Conservation (phyloP, 2,888 invertebrate genomes). For the Blastobasis adustella region DNA sequence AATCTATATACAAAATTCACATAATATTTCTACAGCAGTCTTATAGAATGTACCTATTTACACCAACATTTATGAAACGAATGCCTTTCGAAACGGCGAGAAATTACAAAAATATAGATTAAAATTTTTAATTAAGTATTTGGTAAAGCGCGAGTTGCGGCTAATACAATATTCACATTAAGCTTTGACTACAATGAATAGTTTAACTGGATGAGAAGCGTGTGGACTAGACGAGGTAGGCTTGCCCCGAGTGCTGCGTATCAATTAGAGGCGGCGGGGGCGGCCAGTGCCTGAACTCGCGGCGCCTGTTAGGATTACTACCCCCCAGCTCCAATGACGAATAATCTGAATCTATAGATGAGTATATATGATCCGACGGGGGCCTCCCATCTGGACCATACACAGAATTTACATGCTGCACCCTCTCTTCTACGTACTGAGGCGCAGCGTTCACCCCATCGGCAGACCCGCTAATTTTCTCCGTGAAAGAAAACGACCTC, state of each 20-base stretch:
- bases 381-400: constrained; percentile 79
- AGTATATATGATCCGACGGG: constrained; percentile 91
- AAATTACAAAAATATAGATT: constrained; percentile 72
- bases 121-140: constrained; percentile 57
- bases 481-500: constrained; percentile 76
- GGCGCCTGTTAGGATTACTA: constrained; percentile 56
- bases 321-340: constrained; percentile 84
- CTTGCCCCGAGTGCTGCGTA: constrained; percentile 63
- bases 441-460: constrained; percentile 79
- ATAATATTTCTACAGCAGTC: constrained; percentile 70
- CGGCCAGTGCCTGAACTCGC: constrained; percentile 65
- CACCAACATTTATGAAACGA: constrained; percentile 51
- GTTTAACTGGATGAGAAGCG: constrained; percentile 37
- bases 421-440: constrained; percentile 55
- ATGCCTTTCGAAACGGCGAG: constrained; percentile 59
- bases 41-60: constrained; percentile 69
- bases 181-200: constrained; percentile 54
- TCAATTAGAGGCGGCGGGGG: constrained; percentile 62
- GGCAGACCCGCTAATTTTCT: constrained; percentile 55
- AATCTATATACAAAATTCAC: constrained; percentile 69
- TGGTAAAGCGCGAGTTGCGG: constrained; percentile 68
- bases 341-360: constrained; percentile 92
- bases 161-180: constrained; percentile 63
- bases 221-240: constrained; percentile 68
- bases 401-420: constrained; percentile 53